Evolutionary conservation across 2,888 invertebrate genomes (phyloP), one percentile per base, ranked within the genome.

Genomic region (Leucophora obtusa): DNA sequence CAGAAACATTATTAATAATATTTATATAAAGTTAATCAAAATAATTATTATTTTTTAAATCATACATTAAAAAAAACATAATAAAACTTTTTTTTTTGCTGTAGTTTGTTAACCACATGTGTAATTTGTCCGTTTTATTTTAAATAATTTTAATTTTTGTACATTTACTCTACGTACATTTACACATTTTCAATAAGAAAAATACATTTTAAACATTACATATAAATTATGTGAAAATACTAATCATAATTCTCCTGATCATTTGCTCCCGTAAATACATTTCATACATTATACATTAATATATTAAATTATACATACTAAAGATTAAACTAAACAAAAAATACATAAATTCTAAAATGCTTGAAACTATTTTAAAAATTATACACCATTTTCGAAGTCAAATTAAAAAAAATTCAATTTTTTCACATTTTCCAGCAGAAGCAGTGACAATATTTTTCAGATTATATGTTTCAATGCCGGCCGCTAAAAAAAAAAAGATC

Each of bases 81-180:
- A 74, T n/a, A 47, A 65, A 70, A 59, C 53, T 69, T 71, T 63
- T 66, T 65, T 65, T 63, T 71, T 65, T 65, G n/a, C 35, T 60
- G 65, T 66, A 77, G 65, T 71, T 21, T 54, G 50, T 60, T 71
- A 65, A 66, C 66, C 66, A 66, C 50, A 17, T 78, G 77, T 78
- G 71, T 78, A 77, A 71, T 65, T 53, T 77, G 77, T 78, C 53
- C 50, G 28, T 66, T 66, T 59, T 59, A 59, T 59, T n/a, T 59
- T 35, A 17, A 56, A 62, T 50, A 58, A 56, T 21, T 63, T 60
- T 68, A 38, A 38, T 71, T 66, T 53, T 66, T 81, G 63, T 71
- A 54, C 60, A 72, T 73, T 77, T 43, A 28, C 35, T 60, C 18
- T 35, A 24, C 66, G 28, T 62, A 54, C 66, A 66, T 65, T 54